Conservation (phyloP, 2,888 invertebrate species). For the Kryphioiulus occultus region DNA sequence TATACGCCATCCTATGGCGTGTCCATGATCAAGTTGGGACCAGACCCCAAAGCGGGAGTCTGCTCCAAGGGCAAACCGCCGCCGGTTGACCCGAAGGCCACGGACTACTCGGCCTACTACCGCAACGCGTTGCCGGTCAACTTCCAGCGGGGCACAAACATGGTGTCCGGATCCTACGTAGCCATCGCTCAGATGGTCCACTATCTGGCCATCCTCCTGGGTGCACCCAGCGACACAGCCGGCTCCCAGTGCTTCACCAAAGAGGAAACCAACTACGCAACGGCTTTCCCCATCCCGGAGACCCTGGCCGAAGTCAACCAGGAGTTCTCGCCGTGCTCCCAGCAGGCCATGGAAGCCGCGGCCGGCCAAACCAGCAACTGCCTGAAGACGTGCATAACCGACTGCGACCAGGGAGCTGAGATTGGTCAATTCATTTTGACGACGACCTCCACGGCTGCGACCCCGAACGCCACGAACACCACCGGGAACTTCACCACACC, state of each 20-base stretch:
- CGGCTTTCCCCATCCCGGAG: not conserved
- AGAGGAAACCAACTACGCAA: not conserved
- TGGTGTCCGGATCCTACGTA: not conserved
- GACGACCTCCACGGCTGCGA: too few species aligned
- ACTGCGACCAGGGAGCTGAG: not conserved
- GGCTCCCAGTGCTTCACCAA: not conserved
- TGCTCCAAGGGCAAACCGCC: not conserved
- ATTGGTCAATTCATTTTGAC: too few species aligned
- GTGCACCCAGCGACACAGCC: not conserved
- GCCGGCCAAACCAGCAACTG: not conserved
- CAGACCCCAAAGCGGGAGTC: not conserved
- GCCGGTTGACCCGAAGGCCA: not conserved
- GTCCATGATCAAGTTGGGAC: not conserved
- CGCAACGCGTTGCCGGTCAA: conserved; percentile 47
- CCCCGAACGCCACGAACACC: not conserved
- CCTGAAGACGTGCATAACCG: not conserved
- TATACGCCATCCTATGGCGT: not conserved
- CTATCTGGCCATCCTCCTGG: conserved; percentile 3
- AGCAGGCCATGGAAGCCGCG: not conserved
- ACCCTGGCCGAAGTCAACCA: not conserved
- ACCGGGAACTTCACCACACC: not conserved
- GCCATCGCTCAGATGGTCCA: conserved; percentile 4
- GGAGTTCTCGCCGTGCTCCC: not conserved
- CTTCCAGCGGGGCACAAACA: not conserved
- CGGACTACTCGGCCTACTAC: not conserved